phyloP scores from a whole-genome alignment of 2,797 vertebrate genomes.

The Phataginus tricuspis region DNA sequence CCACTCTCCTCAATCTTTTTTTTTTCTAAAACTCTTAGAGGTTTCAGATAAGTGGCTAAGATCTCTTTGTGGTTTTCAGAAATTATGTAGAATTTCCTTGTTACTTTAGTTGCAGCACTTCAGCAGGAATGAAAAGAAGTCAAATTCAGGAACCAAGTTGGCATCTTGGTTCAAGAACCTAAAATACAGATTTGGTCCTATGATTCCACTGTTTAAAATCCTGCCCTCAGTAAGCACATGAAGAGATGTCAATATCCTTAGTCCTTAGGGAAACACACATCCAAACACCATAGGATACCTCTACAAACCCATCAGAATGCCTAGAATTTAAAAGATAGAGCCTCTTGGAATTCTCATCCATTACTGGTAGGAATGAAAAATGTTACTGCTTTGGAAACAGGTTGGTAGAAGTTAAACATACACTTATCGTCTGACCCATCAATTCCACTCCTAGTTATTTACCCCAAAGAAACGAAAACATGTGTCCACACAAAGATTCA shows the following conservation, averaged over 20 bases:
- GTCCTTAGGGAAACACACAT: neutral
- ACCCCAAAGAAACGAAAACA: neutral
- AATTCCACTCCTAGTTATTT: neutral
- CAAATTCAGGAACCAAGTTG: neutral
- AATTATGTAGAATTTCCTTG: neutral
- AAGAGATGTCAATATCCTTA: neutral
- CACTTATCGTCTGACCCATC: neutral
- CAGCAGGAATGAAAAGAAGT: neutral
- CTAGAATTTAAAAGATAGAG: neutral
- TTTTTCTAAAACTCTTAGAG: neutral
- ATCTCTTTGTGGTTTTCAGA: neutral
- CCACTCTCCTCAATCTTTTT: neutral
- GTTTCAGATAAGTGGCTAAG: neutral
- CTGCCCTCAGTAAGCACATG: neutral
- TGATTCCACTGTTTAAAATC: neutral
- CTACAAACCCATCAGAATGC: neutral
- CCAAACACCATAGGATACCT: neutral
- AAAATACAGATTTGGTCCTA: neutral
- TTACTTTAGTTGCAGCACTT: neutral
- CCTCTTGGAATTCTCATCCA: neutral
- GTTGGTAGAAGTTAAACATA: neutral
- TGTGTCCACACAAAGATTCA: neutral
- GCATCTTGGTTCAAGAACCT: conserved; percentile 13
- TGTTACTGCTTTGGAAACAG: neutral
- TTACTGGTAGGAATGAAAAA: neutral